Conservation (phyloP, 2,888 invertebrate species). For the Drosophila anomelani region DNA sequence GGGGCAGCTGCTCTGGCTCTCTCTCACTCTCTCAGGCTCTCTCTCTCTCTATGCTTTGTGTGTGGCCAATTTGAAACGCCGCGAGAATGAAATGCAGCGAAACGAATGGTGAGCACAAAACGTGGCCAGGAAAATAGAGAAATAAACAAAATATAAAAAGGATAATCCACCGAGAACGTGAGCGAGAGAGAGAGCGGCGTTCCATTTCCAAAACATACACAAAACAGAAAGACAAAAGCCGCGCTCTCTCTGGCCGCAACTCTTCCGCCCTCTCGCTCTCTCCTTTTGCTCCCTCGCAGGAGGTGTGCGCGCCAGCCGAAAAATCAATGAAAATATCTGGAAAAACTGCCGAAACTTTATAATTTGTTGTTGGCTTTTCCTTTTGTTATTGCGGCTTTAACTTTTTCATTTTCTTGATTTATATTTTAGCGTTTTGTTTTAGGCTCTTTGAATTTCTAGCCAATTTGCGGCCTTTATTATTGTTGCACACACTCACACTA, state of each 20-base stretch:
- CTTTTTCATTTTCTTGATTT: neutral
- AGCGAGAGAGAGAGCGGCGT: conserved; percentile 28
- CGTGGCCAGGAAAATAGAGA: conserved; percentile 68
- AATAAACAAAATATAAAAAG: conserved; percentile 79
- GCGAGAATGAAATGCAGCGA: conserved; percentile 78
- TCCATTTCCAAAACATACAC: conserved; percentile 63
- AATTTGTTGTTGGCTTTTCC: conserved; percentile 41
- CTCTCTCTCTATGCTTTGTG: conserved; percentile 25
- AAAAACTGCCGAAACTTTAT: conserved; percentile 63
- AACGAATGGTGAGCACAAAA: conserved; percentile 75
- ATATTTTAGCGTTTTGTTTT: neutral
- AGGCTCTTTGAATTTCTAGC: neutral
- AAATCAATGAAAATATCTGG: conserved; percentile 79
- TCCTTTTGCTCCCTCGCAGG: conserved; percentile 24
- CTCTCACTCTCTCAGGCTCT: conserved; percentile 10
- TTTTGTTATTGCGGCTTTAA: conserved; percentile 30
- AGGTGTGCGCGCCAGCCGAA: conserved; percentile 72
- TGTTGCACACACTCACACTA: conserved; percentile 22
- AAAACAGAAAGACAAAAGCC: conserved; percentile 62
- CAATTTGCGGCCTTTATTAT: conserved; percentile 30
- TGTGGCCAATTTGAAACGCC: conserved; percentile 66
- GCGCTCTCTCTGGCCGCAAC: conserved; percentile 34
- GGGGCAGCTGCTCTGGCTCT: conserved; percentile 51
- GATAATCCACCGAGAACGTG: conserved; percentile 57
- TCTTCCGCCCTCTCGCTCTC: conserved; percentile 16